These are phyloP conservation scores for Galemys pyrenaicus DNA, from an alignment of 2,113 vertebrate species.

Conservation along the genomic window DNA sequence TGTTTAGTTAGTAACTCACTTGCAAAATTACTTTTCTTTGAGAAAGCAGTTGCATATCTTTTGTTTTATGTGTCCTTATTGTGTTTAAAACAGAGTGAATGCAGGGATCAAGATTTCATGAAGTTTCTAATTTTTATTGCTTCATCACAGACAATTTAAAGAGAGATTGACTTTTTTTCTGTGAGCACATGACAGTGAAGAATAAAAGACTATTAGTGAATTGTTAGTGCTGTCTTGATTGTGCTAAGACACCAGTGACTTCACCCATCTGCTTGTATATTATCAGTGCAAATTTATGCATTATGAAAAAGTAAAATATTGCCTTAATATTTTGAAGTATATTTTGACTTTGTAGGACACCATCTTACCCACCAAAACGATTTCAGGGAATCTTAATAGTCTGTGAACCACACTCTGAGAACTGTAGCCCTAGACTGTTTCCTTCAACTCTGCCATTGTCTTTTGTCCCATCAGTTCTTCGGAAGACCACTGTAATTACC, in stretches of 20 bases:
- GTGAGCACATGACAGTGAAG: neutral
- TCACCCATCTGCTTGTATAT: neutral
- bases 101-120: neutral
- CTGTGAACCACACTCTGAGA: neutral
- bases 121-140: neutral
- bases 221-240: neutral
- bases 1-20: neutral
- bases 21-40: neutral
- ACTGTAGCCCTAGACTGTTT: neutral
- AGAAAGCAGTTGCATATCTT: neutral
- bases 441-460: neutral
- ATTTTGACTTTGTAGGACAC: neutral
- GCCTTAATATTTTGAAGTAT: neutral
- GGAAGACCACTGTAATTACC: neutral
- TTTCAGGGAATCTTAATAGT: neutral
- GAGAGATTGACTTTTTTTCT: neutral
- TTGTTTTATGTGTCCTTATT: neutral
- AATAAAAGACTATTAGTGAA: neutral
- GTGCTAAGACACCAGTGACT: neutral
- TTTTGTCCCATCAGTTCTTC: neutral
- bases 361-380: neutral
- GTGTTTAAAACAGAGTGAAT: neutral
- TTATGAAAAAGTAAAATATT: neutral
- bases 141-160: neutral
- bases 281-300: neutral